phyloP scores from a whole-genome alignment of 2,888 invertebrate species.

The Mesorhabditis spiculigera region DNA sequence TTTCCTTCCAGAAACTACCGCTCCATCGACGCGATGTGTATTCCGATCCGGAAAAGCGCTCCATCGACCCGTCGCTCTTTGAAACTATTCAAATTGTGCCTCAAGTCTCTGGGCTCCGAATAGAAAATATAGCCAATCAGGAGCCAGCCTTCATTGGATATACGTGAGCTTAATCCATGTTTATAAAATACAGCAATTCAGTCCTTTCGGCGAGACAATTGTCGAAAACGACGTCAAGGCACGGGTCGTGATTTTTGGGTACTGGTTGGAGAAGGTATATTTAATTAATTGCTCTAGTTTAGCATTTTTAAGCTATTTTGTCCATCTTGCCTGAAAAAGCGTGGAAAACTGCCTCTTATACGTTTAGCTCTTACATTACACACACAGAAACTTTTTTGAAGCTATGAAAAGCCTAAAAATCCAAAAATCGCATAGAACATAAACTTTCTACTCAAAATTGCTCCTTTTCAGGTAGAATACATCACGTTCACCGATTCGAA shows the following conservation, averaged over 20 bases:
- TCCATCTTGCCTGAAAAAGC: no score
- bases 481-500: conserved; percentile 38
- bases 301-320: no score
- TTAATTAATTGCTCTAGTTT: no score
- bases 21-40: no score
- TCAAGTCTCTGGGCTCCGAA: conserved; percentile 41
- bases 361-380: no score
- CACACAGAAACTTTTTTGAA: no score
- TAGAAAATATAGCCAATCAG: conserved; percentile 28
- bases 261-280: conserved; percentile 47
- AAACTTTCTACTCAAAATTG: no score
- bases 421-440: no score
- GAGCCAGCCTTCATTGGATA: conserved; percentile 38
- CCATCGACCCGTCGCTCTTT: not conserved
- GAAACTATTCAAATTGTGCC: conserved; percentile 4
- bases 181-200: conserved; percentile 13
- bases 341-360: no score
- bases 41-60: no score
- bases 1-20: no score
- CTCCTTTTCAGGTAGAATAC: conserved; percentile 35
- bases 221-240: conserved; percentile 42
- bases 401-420: no score
- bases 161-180: conserved; percentile 25
- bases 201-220: conserved; percentile 43
- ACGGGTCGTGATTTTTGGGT: conserved; percentile 47